These are phyloP conservation scores for Stegana nigrithorax DNA, from an alignment of 2,888 invertebrate species.

Conservation along the genomic window DNA sequence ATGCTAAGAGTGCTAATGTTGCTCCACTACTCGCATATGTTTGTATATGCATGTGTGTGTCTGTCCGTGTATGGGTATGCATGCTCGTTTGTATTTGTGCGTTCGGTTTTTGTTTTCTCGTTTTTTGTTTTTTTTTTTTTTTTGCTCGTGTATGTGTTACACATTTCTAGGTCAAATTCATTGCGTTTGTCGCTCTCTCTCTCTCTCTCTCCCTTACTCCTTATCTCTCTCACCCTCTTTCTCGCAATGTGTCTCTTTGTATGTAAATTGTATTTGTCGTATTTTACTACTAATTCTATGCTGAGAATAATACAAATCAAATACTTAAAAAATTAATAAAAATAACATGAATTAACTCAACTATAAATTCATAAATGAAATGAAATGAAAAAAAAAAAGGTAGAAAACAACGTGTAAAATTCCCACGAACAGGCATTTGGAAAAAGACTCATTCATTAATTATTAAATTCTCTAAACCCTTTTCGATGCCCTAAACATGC, in stretches of 20 bases:
- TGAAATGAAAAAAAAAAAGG: slow-evolving; percentile 12
- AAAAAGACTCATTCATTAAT: too few relatives aligned
- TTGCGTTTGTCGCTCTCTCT: not conserved
- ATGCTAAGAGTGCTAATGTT: slow-evolving; percentile 19
- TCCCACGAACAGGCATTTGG: too few relatives aligned
- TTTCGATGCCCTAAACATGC: too few relatives aligned
- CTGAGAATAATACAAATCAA: slow-evolving; percentile 7
- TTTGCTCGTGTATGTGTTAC: slow-evolving; percentile 28
- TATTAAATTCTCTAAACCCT: too few relatives aligned
- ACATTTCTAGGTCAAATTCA: slow-evolving; percentile 57
- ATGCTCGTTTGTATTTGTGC: too few relatives aligned
- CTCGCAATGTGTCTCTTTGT: not conserved
- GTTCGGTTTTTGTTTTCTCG: too few relatives aligned
- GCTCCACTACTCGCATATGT: too few relatives aligned
- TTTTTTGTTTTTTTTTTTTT: too few relatives aligned
- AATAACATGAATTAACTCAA: not conserved
- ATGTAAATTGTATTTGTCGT: slow-evolving; percentile 14
- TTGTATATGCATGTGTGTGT: slow-evolving; percentile 29
- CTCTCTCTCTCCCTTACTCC: not conserved
- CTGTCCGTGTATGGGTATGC: slow-evolving; percentile 6
- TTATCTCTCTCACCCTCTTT: not conserved
- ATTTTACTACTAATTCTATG: slow-evolving; percentile 4
- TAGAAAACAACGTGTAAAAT: too few relatives aligned
- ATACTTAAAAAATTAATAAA: not conserved
- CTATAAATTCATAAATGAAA: slow-evolving; percentile 2